Evolutionary conservation across 2,888 invertebrate genomes (phyloP), one percentile per base, ranked within the genome.

Genomic region (Ennomos fuscantarius): DNA sequence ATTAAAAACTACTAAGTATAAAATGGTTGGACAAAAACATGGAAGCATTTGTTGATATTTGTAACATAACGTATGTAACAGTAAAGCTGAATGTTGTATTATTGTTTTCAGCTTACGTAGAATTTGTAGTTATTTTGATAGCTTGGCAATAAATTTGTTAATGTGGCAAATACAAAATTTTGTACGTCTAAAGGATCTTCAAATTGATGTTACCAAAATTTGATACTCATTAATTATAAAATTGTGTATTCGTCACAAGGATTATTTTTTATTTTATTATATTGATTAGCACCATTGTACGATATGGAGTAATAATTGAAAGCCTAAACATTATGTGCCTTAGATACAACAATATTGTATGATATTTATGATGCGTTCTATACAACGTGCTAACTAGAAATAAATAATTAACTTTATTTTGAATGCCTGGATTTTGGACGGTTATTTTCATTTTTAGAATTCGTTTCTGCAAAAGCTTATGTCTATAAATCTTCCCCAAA

Each of bases 321-420:
- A 92, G 92, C 92, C 92, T 93, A 93, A 90, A 93, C 87, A 91
- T 92, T 92, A 92, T 91, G 93, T 93, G 93, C 93, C 93, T 93
- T 93, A 93, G 92, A 93, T 91, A 90, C 91, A 92, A 93, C 93
- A 93, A 92, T 93, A 92, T 92, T 92, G 92, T 92, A 92, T 84
- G 82, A 86, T 92, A 92, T 92, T 89, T 89, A 91, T 84, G 89
- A 91, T 89, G 89, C 91, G 90, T 91, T 91, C 89, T 91, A 90
- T 91, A 91, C 90, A 91, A 91, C 91, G 90, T 92, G 89, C 92
- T 88, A 89, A 91, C 84, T 92, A 91, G 92, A 89, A 85, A 85
- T 90, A 87, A 89, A 90, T 81, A 77, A 83, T 87, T 84, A 86
- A 82, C 73, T 71, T 89, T 86, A 84, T 86, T 90, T 89, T 89